Conservation (phyloP, 2,113 vertebrate genomes). For the Hystrix cristata region DNA sequence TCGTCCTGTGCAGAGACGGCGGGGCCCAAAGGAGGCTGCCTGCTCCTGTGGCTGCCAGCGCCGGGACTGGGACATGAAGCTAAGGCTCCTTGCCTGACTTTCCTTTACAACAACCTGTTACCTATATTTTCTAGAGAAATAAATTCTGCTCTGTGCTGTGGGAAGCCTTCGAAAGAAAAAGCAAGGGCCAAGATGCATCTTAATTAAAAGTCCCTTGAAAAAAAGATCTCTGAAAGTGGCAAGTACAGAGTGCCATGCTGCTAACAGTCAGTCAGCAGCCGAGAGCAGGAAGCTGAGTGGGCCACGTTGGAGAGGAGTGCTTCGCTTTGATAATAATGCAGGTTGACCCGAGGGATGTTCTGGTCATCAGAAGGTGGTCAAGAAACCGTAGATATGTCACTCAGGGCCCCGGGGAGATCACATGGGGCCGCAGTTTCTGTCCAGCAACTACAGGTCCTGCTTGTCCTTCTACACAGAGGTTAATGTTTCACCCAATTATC, state of each 20-base stretch:
- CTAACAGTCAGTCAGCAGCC: neutral
- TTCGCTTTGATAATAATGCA: conserved; percentile 61
- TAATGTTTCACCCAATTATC: conserved; percentile 63
- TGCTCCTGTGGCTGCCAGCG: neutral
- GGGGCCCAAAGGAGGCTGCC: neutral
- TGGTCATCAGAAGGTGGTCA: conserved; percentile 42
- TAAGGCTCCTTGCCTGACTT: neutral
- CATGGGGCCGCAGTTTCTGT: neutral
- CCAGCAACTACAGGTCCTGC: conserved; percentile 44
- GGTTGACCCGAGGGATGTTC: conserved; percentile 59
- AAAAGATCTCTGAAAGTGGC: neutral
- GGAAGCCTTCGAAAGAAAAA: conserved; percentile 66
- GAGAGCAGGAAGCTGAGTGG: neutral
- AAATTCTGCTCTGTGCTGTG: conserved; percentile 66
- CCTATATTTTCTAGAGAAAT: conserved; percentile 77
- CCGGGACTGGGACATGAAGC: conserved; percentile 27
- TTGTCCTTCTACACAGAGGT: neutral
- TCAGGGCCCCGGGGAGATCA: neutral
- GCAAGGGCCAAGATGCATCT: conserved; percentile 68
- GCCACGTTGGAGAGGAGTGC: conserved; percentile 11
- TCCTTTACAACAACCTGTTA: conserved; percentile 71
- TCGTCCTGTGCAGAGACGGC: neutral
- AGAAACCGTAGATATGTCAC: neutral
- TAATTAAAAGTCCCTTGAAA: conserved; percentile 71
- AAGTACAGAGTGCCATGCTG: neutral